phyloP scores from a whole-genome alignment of 2,113 vertebrate species.

The Pelecanoides urinatrix region DNA sequence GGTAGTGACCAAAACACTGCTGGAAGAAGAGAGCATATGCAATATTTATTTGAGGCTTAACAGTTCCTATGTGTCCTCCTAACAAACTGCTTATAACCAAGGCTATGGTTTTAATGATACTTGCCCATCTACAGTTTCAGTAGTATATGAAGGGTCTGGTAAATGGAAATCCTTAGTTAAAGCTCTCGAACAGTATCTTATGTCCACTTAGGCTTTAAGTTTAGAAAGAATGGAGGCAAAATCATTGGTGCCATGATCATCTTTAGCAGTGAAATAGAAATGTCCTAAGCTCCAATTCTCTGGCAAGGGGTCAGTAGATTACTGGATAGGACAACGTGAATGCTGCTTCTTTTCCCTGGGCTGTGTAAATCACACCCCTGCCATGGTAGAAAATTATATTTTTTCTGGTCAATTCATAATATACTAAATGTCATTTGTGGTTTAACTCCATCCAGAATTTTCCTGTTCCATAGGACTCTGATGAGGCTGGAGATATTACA shows the following conservation, averaged over 20 bases:
- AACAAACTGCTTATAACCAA: neutral
- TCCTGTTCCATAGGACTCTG: neutral
- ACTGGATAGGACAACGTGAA: fast-evolving
- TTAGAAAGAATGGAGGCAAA: neutral
- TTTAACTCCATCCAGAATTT: neutral
- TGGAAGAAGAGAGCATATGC: slow-evolving; percentile 14
- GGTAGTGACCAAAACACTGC: slow-evolving; percentile 40
- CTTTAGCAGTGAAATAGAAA: neutral
- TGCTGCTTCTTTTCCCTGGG: neutral
- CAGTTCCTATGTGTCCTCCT: neutral
- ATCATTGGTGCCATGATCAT: neutral
- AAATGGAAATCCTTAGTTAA: neutral
- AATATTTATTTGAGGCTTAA: slow-evolving; percentile 14
- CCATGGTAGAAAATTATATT: neutral
- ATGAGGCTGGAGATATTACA: neutral
- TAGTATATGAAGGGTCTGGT: neutral
- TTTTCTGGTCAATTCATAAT: neutral
- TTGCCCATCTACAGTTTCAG: neutral
- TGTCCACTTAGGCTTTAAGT: neutral
- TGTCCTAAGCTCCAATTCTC: neutral
- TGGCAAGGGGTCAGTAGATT: neutral
- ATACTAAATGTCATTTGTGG: neutral
- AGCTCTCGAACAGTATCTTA: neutral
- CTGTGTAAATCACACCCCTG: neutral
- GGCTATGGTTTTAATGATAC: neutral